phyloP scores from a whole-genome alignment of 2,888 invertebrate genomes.

The Teinopalpus imperialis region DNA sequence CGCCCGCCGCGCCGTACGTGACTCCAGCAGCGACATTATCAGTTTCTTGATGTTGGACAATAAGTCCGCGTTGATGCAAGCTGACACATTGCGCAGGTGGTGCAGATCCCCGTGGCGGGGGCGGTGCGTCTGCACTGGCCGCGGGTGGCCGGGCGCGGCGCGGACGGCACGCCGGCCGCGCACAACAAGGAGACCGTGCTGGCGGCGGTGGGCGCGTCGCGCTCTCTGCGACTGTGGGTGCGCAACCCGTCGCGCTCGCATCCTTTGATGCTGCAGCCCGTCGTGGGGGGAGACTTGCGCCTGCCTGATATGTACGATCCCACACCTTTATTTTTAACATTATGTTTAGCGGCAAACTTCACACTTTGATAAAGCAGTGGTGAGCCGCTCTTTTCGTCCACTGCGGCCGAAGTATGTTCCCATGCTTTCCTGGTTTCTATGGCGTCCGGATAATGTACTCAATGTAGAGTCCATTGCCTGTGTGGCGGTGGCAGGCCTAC shows the following conservation, averaged over 20 bases:
- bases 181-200: conserved; percentile 31
- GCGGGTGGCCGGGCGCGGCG: conserved; percentile 42
- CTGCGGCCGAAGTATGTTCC: too few relatives aligned
- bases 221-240: conserved; percentile 82
- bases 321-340: too few relatives aligned
- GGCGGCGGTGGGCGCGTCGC: conserved; percentile 30
- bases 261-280: conserved; percentile 85
- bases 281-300: conserved; percentile 28
- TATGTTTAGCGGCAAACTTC: too few relatives aligned
- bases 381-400: too few relatives aligned
- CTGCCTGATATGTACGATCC: conserved; percentile 18
- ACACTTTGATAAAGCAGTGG: too few relatives aligned
- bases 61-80: neutral
- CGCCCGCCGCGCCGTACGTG: conserved; percentile 5
- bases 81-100: conserved; percentile 32
- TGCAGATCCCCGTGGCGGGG: conserved; percentile 39
- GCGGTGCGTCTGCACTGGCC: conserved; percentile 36
- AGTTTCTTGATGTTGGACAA: too few relatives aligned
- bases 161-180: conserved; percentile 26
- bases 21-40: too few relatives aligned
- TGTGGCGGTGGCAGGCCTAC: too few relatives aligned
- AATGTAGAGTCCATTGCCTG: neutral
- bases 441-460: too few relatives aligned
- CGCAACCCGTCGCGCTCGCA: conserved; percentile 87
- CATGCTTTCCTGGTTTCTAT: too few relatives aligned